Percentiles rank a stretch among this genome's conserved stretches.
Conservation (phyloP, 2,888 invertebrate genomes). For the Invenusta paracnida region DNA sequence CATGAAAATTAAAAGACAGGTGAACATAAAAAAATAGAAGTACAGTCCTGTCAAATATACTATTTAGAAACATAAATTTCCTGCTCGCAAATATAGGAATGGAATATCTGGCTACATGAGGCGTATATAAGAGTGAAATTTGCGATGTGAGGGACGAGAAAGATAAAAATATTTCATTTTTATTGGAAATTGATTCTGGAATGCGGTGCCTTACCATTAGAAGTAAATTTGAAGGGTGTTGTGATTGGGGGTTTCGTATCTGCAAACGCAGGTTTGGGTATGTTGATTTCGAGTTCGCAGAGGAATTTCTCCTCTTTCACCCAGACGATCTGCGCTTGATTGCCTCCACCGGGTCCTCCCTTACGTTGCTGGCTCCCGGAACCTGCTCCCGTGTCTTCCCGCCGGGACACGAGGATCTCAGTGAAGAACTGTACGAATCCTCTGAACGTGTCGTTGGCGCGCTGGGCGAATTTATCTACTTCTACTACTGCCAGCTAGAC, state of each 20-base stretch:
- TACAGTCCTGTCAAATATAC: too few relatives aligned
- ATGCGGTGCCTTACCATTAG: not conserved
- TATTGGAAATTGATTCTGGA: too few relatives aligned
- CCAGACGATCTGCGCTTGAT: constrained; percentile 20
- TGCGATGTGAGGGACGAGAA: too few relatives aligned
- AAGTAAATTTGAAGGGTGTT: not conserved
- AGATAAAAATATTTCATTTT: too few relatives aligned
- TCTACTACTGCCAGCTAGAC: not conserved
- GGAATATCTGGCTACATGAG: too few relatives aligned
- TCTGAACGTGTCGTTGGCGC: not conserved
- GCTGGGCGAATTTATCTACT: constrained; percentile 1
- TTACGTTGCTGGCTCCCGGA: not conserved
- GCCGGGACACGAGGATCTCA: not conserved
- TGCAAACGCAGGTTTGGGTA: constrained; percentile 12
- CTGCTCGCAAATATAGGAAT: too few relatives aligned
- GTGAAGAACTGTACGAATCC: constrained; percentile 21
- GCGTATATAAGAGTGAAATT: too few relatives aligned
- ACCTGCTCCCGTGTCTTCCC: not conserved
- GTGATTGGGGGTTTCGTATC: not conserved
- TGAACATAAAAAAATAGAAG: too few relatives aligned
- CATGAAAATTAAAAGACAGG: too few relatives aligned
- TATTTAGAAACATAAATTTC: too few relatives aligned
- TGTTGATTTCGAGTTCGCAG: not conserved
- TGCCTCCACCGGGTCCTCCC: not conserved
- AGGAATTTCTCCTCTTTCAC: not conserved